A percentile compares a stretch with the other conserved stretches of the same genome.
These are phyloP conservation scores for Oscheius sp. DNA, from an alignment of 2,888 invertebrate species.

Conservation along the genomic window DNA sequence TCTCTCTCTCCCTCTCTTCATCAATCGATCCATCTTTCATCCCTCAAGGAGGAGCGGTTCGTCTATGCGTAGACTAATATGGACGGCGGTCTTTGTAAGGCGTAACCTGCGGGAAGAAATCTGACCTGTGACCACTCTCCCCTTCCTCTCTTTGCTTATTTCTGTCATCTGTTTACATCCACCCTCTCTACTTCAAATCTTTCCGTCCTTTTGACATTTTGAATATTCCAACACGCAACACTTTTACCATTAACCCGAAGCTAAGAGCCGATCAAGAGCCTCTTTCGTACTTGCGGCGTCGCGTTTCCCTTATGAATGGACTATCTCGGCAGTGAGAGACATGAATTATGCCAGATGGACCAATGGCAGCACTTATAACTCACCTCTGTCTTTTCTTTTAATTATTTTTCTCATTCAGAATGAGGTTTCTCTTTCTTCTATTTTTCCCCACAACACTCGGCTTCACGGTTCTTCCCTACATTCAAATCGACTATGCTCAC, in stretches of 20 bases:
- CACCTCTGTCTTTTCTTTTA: constrained; percentile 1
- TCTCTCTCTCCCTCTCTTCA: background rate
- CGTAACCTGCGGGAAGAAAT: constrained; percentile 3
- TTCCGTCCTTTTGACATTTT: background rate
- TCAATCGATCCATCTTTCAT: constrained; percentile 21
- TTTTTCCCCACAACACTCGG: constrained; percentile 14
- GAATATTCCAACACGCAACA: background rate
- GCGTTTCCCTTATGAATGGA: constrained; percentile 28
- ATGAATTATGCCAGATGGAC: constrained; percentile 17
- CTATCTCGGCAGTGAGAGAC: background rate
- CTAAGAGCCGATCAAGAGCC: background rate
- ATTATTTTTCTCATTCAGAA: constrained; percentile 14
- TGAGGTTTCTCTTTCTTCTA: constrained; percentile 13
- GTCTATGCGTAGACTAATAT: no score
- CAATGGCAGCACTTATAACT: background rate
- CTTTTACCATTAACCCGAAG: constrained; percentile 8
- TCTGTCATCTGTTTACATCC: background rate
- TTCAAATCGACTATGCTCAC: constrained; percentile 67
- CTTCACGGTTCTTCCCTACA: constrained; percentile 65
- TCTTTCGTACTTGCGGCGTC: background rate
- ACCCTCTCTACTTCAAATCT: no score
- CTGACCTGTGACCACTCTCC: background rate
- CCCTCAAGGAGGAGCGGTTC: background rate
- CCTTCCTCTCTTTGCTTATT: background rate
- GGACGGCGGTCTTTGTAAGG: background rate